phyloP scores from a whole-genome alignment of 1,140 invertebrate genomes.

The Bradysia coprophila region DNA sequence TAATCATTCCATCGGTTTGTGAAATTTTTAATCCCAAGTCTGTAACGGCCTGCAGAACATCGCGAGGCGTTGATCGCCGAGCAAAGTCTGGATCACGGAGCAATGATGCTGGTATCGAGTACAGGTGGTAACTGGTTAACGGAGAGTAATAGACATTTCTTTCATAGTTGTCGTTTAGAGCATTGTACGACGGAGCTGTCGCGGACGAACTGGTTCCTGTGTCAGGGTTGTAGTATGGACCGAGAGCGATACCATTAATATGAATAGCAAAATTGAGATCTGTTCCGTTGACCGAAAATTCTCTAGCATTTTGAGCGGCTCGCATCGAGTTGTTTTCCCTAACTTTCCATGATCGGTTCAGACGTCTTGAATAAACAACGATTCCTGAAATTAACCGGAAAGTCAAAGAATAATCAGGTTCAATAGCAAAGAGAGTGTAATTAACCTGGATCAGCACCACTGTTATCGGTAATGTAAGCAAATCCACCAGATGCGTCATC shows the following conservation, averaged over 20 bases:
- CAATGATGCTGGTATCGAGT: constrained; percentile 33
- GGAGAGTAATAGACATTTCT: constrained; percentile 42
- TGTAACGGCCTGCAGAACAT: constrained; percentile 19
- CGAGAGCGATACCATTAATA: constrained; percentile 46
- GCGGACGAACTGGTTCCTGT: not conserved
- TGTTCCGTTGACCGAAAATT: constrained; percentile 35
- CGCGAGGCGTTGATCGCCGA: constrained; percentile 14
- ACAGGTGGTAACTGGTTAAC: constrained; percentile 38
- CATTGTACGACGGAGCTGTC: not conserved
- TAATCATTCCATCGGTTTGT: constrained; percentile 37
- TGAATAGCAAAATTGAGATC: constrained; percentile 29
- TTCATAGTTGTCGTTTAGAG: constrained; percentile 18
- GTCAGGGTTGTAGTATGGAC: constrained; percentile 24
- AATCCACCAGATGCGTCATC: constrained; percentile 42
- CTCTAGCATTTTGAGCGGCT: constrained; percentile 29
- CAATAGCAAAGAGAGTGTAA: too few relatives aligned
- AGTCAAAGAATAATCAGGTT: too few relatives aligned
- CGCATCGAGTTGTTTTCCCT: constrained; percentile 39
- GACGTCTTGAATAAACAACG: constrained; percentile 39
- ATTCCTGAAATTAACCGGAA: too few relatives aligned
- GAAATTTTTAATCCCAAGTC: constrained; percentile 38
- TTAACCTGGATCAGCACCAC: constrained; percentile 36
- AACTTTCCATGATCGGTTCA: constrained; percentile 45
- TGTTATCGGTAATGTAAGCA: constrained; percentile 50
- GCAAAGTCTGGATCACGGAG: constrained; percentile 29